Conservation (phyloP, 2,888 invertebrate genomes). For the Bruchidius siliquastri region DNA sequence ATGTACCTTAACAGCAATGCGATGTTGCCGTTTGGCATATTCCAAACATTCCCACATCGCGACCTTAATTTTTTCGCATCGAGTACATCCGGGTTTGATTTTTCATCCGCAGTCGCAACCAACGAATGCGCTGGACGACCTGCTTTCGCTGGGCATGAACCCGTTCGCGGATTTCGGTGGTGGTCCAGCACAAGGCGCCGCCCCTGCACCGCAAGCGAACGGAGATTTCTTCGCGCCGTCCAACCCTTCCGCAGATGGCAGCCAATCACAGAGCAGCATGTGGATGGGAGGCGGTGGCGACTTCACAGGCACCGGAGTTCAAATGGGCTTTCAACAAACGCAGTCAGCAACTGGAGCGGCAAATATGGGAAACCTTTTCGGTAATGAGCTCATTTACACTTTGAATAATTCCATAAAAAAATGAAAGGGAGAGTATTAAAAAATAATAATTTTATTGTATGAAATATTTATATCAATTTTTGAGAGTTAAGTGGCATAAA, state of each 20-base stretch:
- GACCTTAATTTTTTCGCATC: too few species aligned
- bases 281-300: slow-evolving; percentile 28
- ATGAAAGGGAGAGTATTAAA: too few species aligned
- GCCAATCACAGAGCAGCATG: slow-evolving; percentile 22
- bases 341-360: too few species aligned
- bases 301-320: slow-evolving; percentile 36
- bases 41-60: too few species aligned
- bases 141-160: slow-evolving; percentile 66
- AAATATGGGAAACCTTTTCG: background rate
- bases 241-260: slow-evolving; percentile 32
- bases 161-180: slow-evolving; percentile 79
- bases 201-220: slow-evolving; percentile 26
- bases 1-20: too few species aligned
- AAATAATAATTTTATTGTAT: too few species aligned
- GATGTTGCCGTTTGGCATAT: too few species aligned
- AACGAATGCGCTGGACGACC: slow-evolving; percentile 73
- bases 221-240: slow-evolving; percentile 33
- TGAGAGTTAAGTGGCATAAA: too few species aligned
- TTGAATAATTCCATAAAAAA: too few species aligned
- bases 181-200: slow-evolving; percentile 26
- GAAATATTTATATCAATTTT: too few species aligned
- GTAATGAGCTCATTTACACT: background rate
- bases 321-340: slow-evolving; percentile 21
- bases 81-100: too few species aligned
- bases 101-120: slow-evolving; percentile 23